A percentile compares a stretch with the other conserved stretches of the same genome.
These are phyloP conservation scores for Motacilla alba DNA, from an alignment of 2,113 vertebrate species.

Conservation along the genomic window DNA sequence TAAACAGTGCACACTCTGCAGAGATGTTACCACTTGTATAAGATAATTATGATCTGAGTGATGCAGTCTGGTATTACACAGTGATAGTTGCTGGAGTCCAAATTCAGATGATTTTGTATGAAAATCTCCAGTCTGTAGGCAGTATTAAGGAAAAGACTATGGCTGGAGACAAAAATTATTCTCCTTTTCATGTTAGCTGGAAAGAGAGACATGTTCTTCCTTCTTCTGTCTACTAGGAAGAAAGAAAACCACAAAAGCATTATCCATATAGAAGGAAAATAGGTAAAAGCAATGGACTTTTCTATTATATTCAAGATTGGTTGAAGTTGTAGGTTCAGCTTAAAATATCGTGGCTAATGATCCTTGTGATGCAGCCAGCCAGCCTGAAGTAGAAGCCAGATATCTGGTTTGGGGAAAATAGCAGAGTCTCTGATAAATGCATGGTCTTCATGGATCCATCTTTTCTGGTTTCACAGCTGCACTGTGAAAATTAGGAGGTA, in stretches of 20 bases:
- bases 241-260: neutral
- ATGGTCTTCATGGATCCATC: neutral
- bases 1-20: constrained; percentile 10
- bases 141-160: neutral
- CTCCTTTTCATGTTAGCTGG: neutral
- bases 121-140: neutral
- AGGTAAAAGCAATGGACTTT: neutral
- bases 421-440: neutral
- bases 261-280: neutral
- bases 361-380: neutral
- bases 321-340: neutral
- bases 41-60: neutral
- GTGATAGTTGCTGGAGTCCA: neutral
- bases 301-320: neutral
- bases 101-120: neutral
- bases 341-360: neutral
- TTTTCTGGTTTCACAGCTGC: neutral
- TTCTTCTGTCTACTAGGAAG: neutral
- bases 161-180: neutral
- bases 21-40: neutral
- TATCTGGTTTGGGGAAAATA: neutral
- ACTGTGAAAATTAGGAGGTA: neutral
- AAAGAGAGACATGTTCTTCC: neutral
- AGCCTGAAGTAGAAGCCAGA: neutral
- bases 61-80: neutral